phyloP scores from a whole-genome alignment of 35 echinoderm and acorn worm genomes.

The Acanthaster planci region DNA sequence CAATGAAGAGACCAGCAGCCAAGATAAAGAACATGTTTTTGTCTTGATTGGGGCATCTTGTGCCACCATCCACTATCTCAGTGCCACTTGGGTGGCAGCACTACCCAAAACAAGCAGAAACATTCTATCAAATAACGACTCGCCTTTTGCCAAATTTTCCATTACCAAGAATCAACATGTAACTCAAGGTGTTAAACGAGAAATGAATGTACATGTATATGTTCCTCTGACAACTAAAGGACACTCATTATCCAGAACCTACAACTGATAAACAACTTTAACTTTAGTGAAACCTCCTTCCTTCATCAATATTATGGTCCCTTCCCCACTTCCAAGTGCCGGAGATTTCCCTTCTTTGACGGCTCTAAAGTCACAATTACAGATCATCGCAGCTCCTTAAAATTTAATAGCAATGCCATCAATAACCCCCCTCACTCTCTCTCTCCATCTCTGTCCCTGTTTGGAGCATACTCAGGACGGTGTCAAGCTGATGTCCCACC shows the following conservation, averaged over 20 bases:
- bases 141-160: no score
- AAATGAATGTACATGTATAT: neutral
- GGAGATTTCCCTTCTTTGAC: conserved; percentile 14
- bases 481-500: neutral
- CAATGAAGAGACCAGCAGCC: no score
- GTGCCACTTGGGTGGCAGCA: no score
- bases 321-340: neutral
- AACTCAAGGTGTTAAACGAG: neutral
- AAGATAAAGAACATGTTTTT: no score
- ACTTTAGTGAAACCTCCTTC: neutral
- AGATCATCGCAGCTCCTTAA: conserved; percentile 3
- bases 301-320: neutral
- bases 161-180: no score
- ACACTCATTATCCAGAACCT: neutral
- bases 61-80: no score
- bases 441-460: neutral
- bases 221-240: neutral
- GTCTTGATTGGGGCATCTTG: no score
- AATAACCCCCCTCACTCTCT: neutral
- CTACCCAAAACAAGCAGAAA: no score
- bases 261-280: neutral
- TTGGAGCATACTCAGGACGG: neutral
- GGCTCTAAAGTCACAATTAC: conserved; percentile 16
- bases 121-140: no score
- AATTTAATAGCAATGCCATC: neutral